Percentiles rank a stretch among this genome's conserved stretches.
Conservation (phyloP, 2,797 vertebrate genomes). For the Picus viridis region DNA sequence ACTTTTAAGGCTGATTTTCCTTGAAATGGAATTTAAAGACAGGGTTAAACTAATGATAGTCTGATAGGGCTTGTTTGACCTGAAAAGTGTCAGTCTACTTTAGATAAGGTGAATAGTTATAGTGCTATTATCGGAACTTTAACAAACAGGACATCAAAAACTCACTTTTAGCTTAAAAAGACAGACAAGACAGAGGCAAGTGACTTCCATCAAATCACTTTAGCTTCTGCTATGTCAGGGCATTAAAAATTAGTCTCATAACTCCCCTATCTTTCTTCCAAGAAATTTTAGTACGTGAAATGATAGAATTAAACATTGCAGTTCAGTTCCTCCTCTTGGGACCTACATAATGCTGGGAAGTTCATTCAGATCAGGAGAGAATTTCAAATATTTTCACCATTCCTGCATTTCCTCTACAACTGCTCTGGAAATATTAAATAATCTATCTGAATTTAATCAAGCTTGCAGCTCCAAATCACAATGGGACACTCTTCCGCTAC, state of each 20-base stretch:
- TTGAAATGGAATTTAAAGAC: constrained; percentile 5
- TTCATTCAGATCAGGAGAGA: background rate
- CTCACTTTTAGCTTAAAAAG: background rate
- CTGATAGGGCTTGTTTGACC: background rate
- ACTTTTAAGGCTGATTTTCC: background rate
- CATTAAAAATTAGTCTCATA: constrained; percentile 22
- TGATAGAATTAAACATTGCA: background rate
- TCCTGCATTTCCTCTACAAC: background rate
- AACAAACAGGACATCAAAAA: background rate
- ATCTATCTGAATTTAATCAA: constrained; percentile 24
- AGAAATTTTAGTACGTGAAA: constrained; percentile 15
- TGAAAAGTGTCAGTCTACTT: background rate
- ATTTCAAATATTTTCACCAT: constrained; percentile 19
- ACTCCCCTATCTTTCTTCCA: background rate
- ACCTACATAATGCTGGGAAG: background rate
- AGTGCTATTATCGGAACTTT: background rate
- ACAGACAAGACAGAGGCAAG: background rate
- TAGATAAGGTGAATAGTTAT: background rate
- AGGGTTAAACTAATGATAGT: background rate
- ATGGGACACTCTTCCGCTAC: background rate
- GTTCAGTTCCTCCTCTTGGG: background rate
- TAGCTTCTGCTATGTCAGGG: background rate
- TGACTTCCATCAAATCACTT: constrained; percentile 5
- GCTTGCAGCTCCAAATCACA: background rate
- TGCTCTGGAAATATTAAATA: background rate